phyloP scores from a whole-genome alignment of 2,113 vertebrate species.

The Oxyura jamaicensis region DNA sequence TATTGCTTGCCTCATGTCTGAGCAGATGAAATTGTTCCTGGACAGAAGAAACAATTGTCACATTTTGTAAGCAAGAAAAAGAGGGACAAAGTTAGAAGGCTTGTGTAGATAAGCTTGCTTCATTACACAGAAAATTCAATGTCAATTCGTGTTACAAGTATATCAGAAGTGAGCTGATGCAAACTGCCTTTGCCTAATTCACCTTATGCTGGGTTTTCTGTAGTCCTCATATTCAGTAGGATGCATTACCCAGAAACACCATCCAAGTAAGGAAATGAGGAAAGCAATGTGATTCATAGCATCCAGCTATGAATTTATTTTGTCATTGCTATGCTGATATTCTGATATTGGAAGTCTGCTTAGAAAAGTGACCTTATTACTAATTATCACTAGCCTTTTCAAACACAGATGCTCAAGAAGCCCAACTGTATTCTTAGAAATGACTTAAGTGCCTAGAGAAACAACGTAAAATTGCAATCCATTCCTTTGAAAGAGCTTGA shows the following conservation, averaged over 20 bases:
- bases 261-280: not conserved
- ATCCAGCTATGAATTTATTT: not conserved
- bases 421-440: not conserved
- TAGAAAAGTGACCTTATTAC: not conserved
- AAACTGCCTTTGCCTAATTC: not conserved
- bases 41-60: not conserved
- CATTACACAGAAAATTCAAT: not conserved
- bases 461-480: not conserved
- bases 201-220: not conserved
- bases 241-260: not conserved
- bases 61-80: constrained; percentile 2
- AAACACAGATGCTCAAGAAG: not conserved
- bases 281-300: not conserved
- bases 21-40: not conserved
- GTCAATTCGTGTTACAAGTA: not conserved
- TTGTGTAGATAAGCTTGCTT: not conserved
- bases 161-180: not conserved
- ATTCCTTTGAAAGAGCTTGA: not conserved
- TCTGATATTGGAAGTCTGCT: not conserved
- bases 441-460: not conserved
- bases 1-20: not conserved
- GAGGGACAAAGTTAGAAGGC: constrained; percentile 13
- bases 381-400: not conserved
- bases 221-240: not conserved
- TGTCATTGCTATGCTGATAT: not conserved